These are phyloP conservation scores for Entomobrya proxima DNA, from an alignment of 2,888 invertebrate genomes.

Conservation along the genomic window DNA sequence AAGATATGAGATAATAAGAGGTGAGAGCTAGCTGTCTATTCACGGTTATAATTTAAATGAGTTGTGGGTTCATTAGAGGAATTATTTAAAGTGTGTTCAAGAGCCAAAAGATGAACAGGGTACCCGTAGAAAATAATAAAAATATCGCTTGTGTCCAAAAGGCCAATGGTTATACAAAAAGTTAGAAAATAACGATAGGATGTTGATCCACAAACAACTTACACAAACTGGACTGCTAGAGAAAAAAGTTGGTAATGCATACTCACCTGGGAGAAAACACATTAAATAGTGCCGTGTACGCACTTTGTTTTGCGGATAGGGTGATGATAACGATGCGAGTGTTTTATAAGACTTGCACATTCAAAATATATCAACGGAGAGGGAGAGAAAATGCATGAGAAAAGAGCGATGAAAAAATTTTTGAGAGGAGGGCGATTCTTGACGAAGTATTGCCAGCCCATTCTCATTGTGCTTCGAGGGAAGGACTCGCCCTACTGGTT, in stretches of 20 bases:
- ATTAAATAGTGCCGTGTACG: slow-evolving; percentile 37
- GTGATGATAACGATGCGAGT: slow-evolving; percentile 56
- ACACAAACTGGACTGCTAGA: neutral
- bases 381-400: slow-evolving; percentile 51
- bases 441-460: slow-evolving; percentile 75
- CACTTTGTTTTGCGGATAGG: slow-evolving; percentile 52
- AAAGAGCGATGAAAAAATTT: slow-evolving; percentile 54
- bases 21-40: slow-evolving; percentile 64
- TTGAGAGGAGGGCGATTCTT: slow-evolving; percentile 70
- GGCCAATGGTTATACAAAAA: too few species aligned
- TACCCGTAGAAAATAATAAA: neutral
- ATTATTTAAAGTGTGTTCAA: slow-evolving; percentile 46
- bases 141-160: too few species aligned
- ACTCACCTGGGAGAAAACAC: neutral
- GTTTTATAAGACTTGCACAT: neutral
- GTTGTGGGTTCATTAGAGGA: slow-evolving; percentile 61
- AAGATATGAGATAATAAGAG: slow-evolving; percentile 62
- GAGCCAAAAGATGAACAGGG: neutral
- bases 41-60: slow-evolving; percentile 65
- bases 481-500: slow-evolving; percentile 74
- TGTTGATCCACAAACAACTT: too few species aligned
- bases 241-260: neutral
- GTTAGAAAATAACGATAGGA: too few species aligned
- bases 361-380: neutral
- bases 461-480: slow-evolving; percentile 74